Base-by-base conservation (phyloP, 2,888 invertebrate species). In the Nomada lathburiana region DNA sequence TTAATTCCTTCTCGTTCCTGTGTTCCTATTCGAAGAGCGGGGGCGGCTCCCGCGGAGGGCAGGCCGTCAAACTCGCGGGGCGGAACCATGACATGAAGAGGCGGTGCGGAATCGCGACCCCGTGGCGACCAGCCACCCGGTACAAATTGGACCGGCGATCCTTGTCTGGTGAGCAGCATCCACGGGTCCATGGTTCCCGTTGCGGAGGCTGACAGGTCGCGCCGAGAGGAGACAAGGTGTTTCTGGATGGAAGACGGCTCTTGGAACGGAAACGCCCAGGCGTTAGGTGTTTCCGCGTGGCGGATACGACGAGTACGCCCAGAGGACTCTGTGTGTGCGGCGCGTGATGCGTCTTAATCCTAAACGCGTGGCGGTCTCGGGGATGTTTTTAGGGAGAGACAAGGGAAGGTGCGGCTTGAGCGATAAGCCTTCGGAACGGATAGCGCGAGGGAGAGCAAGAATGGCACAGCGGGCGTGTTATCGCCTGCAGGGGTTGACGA, bases 31-130 rank as follows among this genome's bases (percentile, higher is more conserved):
- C 91, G 75, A 93, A 93, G 92, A 93, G 93, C 94, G 94, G 93
- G 93, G 94, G 94, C 94, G 93, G 94, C 93, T 93, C 94, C 93
- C 93, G 93, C 93, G 93, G 94, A 94, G 93, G 94, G 94, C 94
- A 93, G 94, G 93, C 93, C 93, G 91, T 94, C 93, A 93, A 93
- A 93, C 92, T 92, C 93, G 93, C 92, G 93, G 94, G 94, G 94
- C 94, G 94, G 93, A 93, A 93, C 94, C 93, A 92, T 90, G 90
- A 89, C 91, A 89, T 90, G 92, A 92, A 91, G 93, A 93, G 94
- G 94, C 94, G 94, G 93, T 91, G 91, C 93, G 92, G 93, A 91
- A 89, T 84, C 82, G 71, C 82, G 80, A 78, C 62, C 82, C 74
- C 69, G 77, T 76, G 75, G 63, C 62, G 55, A 65, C 78, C 26